These are phyloP conservation scores for Anthonomus grandis DNA, from an alignment of 1,140 invertebrate species.

Conservation along the genomic window DNA sequence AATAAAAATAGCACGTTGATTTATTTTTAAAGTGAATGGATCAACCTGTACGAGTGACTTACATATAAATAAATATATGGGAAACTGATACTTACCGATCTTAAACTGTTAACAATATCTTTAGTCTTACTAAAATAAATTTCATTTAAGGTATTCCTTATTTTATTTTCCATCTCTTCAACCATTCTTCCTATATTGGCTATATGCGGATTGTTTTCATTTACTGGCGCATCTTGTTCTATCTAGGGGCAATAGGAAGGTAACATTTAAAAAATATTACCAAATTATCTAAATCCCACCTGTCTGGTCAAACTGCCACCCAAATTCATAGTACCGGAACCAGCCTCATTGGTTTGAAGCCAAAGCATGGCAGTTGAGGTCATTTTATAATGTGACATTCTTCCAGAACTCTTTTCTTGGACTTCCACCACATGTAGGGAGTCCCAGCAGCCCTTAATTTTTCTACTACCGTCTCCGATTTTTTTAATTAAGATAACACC, in stretches of 20 bases:
- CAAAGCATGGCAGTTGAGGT: constrained; percentile 99
- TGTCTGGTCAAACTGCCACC: constrained; percentile 97
- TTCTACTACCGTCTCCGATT: constrained; percentile 91
- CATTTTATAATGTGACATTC: constrained; percentile 96
- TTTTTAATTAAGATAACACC: constrained; percentile 99
- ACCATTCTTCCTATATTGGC: constrained; percentile 96
- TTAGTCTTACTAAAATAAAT: constrained; percentile 99
- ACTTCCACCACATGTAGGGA: constrained; percentile 99
- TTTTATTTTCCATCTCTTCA: constrained; percentile 99
- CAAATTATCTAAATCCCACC: constrained; percentile 56
- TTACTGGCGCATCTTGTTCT: constrained; percentile 85
- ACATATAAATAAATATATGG: no score
- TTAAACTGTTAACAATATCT: constrained; percentile 96
- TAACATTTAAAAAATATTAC: not conserved
- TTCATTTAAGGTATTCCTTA: constrained; percentile 95
- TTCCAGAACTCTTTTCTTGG: constrained; percentile 89
- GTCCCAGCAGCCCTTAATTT: constrained; percentile 99
- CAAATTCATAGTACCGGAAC: constrained; percentile 97
- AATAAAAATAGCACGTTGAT: no score
- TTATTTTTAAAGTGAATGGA: no score
- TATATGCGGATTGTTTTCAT: constrained; percentile 93
- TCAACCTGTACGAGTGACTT: no score
- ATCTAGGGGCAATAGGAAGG: constrained; percentile 56
- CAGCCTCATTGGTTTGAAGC: constrained; percentile 96
- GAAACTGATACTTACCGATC: constrained; percentile 68